Conservation (phyloP, 2,797 vertebrate genomes). For the Eutrigla gurnardus region DNA sequence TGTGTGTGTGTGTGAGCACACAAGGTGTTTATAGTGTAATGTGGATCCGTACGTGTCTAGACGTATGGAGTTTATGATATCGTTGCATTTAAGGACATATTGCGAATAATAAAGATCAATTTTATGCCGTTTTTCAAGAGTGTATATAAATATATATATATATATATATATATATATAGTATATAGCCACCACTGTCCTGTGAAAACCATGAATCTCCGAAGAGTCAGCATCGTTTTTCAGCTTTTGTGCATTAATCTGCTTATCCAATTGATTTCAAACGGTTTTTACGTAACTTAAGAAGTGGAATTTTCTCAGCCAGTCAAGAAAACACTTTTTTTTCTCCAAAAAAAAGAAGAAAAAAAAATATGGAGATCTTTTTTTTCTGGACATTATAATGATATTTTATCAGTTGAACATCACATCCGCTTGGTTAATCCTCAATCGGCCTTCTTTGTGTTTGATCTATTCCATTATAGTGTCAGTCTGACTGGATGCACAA, state of each 20-base stretch:
- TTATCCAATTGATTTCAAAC: neutral
- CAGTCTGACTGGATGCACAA: too few relatives aligned
- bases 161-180: too few relatives aligned
- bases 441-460: neutral
- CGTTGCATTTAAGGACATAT: neutral
- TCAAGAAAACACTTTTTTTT: neutral
- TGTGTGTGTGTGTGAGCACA: conserved; percentile 25
- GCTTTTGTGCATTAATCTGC: neutral
- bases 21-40: conserved; percentile 38
- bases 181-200: too few relatives aligned
- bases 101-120: neutral
- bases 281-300: neutral
- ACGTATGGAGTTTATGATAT: neutral
- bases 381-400: neutral
- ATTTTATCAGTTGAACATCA: neutral
- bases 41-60: conserved; percentile 36
- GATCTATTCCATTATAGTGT: too few relatives aligned
- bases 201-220: neutral
- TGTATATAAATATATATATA: too few relatives aligned
- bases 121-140: neutral
- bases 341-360: too few relatives aligned
- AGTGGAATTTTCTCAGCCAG: neutral
- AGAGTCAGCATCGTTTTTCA: neutral
- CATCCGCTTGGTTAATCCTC: neutral
- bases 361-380: neutral